A percentile compares a stretch with the other conserved stretches of the same genome.
Evolutionary conservation across 1,140 invertebrate genomes (phyloP).

Genomic region (Camponotus floridanus): DNA sequence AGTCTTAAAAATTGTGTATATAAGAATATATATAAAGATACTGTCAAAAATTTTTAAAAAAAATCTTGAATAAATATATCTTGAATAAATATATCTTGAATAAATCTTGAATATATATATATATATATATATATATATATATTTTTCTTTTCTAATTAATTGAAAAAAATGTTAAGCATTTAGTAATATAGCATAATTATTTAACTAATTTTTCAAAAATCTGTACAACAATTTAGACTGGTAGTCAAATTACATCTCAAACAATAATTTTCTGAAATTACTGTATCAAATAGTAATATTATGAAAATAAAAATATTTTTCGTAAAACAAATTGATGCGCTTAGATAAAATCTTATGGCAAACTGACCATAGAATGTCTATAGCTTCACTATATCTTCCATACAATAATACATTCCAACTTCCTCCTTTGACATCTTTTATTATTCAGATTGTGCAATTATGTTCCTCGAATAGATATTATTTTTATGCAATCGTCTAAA

Average conservation of each 20-base stretch:
- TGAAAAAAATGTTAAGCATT: not conserved
- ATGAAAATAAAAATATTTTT: not conserved
- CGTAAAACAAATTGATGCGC: not conserved
- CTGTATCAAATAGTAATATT: not conserved
- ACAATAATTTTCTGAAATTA: constrained; percentile 11
- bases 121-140: no score
- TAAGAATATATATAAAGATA: no score
- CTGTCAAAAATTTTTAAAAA: not conserved
- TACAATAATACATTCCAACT: constrained; percentile 8
- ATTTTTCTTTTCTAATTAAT: constrained; percentile 1
- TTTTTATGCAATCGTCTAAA: constrained; percentile 11
- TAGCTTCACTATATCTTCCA: not conserved
- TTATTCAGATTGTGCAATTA: constrained; percentile 28
- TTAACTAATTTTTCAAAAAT: not conserved
- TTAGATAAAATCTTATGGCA: constrained; percentile 4
- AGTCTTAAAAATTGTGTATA: not conserved
- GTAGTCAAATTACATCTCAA: constrained; percentile 1
- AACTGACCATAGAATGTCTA: constrained; percentile 12
- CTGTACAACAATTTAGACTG: not conserved
- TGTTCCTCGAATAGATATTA: not conserved
- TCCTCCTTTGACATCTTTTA: constrained; percentile 1
- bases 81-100: not conserved
- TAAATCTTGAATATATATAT: not conserved
- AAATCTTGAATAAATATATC: no score
- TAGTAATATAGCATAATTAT: not conserved